Conservation (phyloP, 1,140 invertebrate genomes). For the Lethrus apterus region DNA sequence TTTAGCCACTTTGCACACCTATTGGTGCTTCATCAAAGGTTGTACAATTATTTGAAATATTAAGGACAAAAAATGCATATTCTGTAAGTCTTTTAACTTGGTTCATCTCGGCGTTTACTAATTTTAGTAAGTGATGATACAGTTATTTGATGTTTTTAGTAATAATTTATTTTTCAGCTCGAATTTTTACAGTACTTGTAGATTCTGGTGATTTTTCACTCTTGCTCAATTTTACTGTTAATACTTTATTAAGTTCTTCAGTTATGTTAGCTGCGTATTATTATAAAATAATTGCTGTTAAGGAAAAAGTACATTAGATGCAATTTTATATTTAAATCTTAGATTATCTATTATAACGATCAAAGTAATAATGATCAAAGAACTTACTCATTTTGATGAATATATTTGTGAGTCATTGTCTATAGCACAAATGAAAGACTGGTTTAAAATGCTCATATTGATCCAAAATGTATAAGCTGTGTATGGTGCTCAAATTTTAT, state of each 20-base stretch:
- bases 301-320: too few relatives aligned
- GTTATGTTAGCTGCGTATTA: slow-evolving; percentile 50
- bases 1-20: slow-evolving; percentile 59
- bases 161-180: slow-evolving; percentile 44
- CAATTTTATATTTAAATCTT: too few relatives aligned
- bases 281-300: too few relatives aligned
- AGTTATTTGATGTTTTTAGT: background rate
- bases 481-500: too few relatives aligned
- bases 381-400: too few relatives aligned
- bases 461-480: too few relatives aligned
- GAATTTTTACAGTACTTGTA: slow-evolving; percentile 57
- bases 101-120: slow-evolving; percentile 61
- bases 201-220: slow-evolving; percentile 58
- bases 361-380: too few relatives aligned
- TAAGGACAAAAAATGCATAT: slow-evolving; percentile 53
- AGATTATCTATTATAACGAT: too few relatives aligned
- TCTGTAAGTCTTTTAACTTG: slow-evolving; percentile 59
- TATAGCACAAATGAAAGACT: too few relatives aligned
- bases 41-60: slow-evolving; percentile 56
- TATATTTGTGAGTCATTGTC: too few relatives aligned
- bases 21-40: slow-evolving; percentile 63
- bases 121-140: slow-evolving; percentile 50
- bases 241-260: slow-evolving; percentile 51
- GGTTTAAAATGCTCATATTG: too few relatives aligned
- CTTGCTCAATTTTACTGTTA: slow-evolving; percentile 56